Base-by-base conservation (phyloP, 1,140 invertebrate species). In the Caerostris darwini region DNA sequence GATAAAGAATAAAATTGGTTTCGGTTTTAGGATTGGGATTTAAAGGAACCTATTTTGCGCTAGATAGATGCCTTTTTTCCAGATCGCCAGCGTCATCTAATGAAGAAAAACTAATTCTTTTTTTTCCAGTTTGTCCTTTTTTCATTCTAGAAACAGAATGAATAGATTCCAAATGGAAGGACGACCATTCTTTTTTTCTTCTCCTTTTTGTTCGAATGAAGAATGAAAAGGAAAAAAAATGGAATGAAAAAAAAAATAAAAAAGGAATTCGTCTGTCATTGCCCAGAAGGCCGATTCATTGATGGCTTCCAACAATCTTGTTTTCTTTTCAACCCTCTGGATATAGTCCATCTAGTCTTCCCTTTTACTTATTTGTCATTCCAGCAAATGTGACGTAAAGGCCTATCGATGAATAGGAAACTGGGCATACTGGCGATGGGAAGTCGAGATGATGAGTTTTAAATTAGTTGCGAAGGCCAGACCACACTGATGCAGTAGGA, bases 401-500 rank as follows among this genome's bases (percentile, higher is more conserved):
- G 69, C 50, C 69, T 34, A 77, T 77, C 19, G 50, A 77, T 85
- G 82, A 85, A 85, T 85, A 56, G 82, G 82, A 85, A 58, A 56
- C 50, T 50, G 57, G 82, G 19, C 14, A 59, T 59, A 58, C 19
- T 19, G 54, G 82, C 6, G 82, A 59, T 85, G 57, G 82, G 82
- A 85, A 85, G 82, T 85, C 82, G 82, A 57, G 82, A 85, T 85
- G 82, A 85, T 85, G 82, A 85, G 82, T 85, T 57, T 85, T 85
- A 85, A 85, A 85, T 85, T 85, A 17, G 7, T 85, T 59, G 82
- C 53, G 54, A 85, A 85, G 82, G 82, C n/a, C 82, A 56, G 69
- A 8, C 61, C 61, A 34, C 19, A 50, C 34, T 50, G 34, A 34
- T 19, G 19, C 17, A 12, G 69, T 53, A 7, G 19, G 71, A 81